Percentiles rank a stretch among this genome's conserved stretches.
These are phyloP conservation scores for Synaphobranchus kaupii DNA, from an alignment of 2,797 vertebrate species.

Conservation along the genomic window DNA sequence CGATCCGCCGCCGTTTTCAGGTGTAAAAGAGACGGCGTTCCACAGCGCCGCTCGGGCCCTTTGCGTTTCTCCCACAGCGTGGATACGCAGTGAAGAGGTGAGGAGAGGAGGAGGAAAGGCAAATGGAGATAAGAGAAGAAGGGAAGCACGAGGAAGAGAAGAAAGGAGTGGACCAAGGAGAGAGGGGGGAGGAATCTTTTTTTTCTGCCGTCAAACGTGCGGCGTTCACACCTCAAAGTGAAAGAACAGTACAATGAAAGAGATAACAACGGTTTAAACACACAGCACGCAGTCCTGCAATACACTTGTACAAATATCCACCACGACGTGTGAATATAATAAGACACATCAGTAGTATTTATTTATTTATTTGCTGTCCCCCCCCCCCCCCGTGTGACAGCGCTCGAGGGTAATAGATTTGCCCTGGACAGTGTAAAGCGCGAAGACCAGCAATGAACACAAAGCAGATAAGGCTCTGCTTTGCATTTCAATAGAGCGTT, in stretches of 20 bases:
- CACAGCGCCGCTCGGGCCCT: neutral
- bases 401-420: constrained; percentile 62
- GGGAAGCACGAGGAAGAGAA: neutral
- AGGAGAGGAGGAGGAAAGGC: neutral
- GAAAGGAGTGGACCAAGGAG: neutral
- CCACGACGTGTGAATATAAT: neutral
- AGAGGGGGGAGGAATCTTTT: neutral
- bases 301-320: neutral
- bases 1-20: neutral
- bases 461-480: constrained; percentile 73
- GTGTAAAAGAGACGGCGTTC: neutral
- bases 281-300: neutral
- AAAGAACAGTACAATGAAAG: neutral
- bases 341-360: neutral
- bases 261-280: neutral
- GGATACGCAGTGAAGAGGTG: neutral
- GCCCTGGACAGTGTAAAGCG: constrained; percentile 71
- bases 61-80: neutral
- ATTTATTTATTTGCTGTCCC: neutral
- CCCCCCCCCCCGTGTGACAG: neutral
- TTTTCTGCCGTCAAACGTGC: neutral
- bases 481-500: constrained; percentile 73
- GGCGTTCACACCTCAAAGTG: neutral
- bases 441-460: constrained; percentile 60
- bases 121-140: neutral